phyloP scores from a whole-genome alignment of 2,797 vertebrate genomes.

The Coendou prehensilis region DNA sequence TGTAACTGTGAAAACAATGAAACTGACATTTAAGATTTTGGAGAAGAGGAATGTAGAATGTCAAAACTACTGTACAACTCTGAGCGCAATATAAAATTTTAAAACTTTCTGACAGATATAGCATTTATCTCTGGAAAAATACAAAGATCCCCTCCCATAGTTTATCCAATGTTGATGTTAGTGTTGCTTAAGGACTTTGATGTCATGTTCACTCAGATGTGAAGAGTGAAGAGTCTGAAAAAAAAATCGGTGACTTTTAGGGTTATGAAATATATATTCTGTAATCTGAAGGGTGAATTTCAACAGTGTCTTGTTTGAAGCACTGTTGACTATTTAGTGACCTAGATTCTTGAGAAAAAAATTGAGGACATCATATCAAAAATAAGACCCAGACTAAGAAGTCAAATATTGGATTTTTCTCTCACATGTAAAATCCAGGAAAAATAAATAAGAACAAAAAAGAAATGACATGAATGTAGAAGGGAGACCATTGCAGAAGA shows the following conservation, averaged over 20 bases:
- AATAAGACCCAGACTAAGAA: background rate
- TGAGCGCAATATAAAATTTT: background rate
- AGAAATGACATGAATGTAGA: background rate
- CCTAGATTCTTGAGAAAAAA: background rate
- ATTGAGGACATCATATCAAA: background rate
- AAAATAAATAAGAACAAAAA: background rate
- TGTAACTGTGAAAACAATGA: background rate
- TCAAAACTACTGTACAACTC: background rate
- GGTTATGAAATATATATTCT: background rate
- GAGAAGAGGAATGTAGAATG: constrained; percentile 22
- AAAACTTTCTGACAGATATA: background rate
- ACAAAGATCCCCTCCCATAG: background rate
- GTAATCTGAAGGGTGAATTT: background rate
- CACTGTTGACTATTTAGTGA: background rate
- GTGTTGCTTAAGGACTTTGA: background rate
- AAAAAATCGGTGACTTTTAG: background rate
- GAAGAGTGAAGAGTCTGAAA: background rate
- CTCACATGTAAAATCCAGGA: background rate
- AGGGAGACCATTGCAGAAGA: background rate
- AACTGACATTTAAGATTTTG: background rate
- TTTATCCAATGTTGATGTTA: background rate
- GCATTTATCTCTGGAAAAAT: background rate
- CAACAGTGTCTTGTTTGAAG: background rate
- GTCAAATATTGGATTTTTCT: background rate
- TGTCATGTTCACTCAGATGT: background rate